These are phyloP conservation scores for Ostrea denselamellosa DNA, from an alignment of 1,140 invertebrate species.

Conservation along the genomic window DNA sequence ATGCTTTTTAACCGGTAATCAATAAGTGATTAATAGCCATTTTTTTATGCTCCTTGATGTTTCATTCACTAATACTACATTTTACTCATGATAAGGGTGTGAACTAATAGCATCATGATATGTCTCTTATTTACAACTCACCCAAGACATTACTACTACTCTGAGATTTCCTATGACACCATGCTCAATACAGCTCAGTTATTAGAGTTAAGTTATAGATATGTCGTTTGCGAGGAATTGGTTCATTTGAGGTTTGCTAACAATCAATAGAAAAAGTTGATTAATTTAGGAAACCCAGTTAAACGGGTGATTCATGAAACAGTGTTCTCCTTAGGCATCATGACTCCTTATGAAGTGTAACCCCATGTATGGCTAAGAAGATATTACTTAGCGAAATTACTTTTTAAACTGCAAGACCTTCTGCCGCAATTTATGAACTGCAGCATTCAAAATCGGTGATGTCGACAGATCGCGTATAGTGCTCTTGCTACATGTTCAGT, in stretches of 20 bases:
- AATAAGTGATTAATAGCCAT: too few relatives aligned
- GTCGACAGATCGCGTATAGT: too few relatives aligned
- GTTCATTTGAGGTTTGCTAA: neutral
- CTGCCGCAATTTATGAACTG: too few relatives aligned
- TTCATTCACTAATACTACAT: too few relatives aligned
- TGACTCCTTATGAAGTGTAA: neutral
- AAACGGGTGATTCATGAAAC: neutral
- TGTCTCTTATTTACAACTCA: too few relatives aligned
- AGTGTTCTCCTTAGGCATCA: neutral
- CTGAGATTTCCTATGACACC: neutral
- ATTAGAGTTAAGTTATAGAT: neutral
- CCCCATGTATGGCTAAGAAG: neutral
- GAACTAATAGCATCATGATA: too few relatives aligned
- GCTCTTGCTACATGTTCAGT: too few relatives aligned
- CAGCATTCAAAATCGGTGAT: too few relatives aligned
- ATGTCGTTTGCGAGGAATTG: neutral
- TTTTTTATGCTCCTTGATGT: too few relatives aligned
- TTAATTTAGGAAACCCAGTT: neutral
- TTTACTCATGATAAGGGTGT: too few relatives aligned
- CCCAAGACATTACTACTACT: neutral
- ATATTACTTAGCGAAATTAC: neutral
- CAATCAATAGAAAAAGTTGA: conserved; percentile 1
- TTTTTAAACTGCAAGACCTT: too few relatives aligned
- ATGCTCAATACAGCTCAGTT: neutral
- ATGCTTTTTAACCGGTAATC: too few relatives aligned